Evolutionary conservation across 2,888 invertebrate genomes (phyloP).

Genomic region (Drosophila meridionalis): DNA sequence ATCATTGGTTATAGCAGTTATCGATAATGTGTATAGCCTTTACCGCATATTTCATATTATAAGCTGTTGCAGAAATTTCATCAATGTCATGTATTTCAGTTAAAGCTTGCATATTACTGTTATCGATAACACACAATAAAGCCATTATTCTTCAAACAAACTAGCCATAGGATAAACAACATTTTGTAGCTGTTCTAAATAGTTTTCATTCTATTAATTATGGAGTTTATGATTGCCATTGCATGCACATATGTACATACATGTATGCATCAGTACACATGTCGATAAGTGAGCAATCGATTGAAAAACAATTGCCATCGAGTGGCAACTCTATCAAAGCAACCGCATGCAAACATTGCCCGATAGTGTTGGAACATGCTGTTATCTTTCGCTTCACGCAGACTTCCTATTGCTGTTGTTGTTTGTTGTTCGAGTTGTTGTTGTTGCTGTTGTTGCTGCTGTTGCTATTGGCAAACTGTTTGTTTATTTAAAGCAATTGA

Average conservation of each 20-base stretch:
- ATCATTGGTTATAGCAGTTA: neutral
- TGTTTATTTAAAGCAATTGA: slow-evolving; percentile 79
- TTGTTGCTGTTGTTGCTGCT: slow-evolving; percentile 27
- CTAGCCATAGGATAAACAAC: too few relatives aligned
- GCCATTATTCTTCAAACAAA: too few relatives aligned
- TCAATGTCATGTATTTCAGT: too few relatives aligned
- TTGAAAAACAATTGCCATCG: neutral
- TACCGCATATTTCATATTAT: neutral
- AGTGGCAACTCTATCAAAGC: slow-evolving; percentile 10
- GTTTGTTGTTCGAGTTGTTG: neutral
- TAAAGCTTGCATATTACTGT: neutral
- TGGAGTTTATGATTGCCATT: neutral
- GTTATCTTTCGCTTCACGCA: slow-evolving; percentile 9
- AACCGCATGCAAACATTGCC: slow-evolving; percentile 10
- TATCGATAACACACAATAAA: neutral
- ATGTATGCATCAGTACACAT: neutral
- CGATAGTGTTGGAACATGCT: slow-evolving; percentile 1
- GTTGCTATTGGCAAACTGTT: slow-evolving; percentile 58
- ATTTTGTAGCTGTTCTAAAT: too few relatives aligned
- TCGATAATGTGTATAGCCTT: neutral
- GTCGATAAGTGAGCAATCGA: slow-evolving; percentile 12
- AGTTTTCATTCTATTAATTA: neutral
- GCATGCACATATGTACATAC: neutral
- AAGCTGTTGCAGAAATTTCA: neutral
- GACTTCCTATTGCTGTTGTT: slow-evolving; percentile 5